A percentile compares a stretch with the other conserved stretches of the same genome.
Evolutionary conservation across 2,888 invertebrate genomes (phyloP).

Genomic region (Pseudococcus longispinus): DNA sequence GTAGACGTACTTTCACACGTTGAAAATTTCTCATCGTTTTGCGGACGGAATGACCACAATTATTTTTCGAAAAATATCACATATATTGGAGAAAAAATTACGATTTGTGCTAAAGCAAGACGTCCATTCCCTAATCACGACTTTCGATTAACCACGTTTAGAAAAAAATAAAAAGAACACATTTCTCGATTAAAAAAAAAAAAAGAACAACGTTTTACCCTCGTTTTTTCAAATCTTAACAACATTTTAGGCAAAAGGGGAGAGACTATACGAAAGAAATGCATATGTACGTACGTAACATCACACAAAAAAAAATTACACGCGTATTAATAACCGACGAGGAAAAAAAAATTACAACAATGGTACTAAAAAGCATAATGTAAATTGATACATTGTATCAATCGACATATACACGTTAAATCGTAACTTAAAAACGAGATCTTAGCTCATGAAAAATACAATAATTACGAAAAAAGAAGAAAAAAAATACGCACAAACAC

Average conservation of each 20-base stretch:
- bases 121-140: background rate
- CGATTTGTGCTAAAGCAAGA: background rate
- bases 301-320: conserved; percentile 2
- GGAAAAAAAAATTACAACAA: conserved; percentile 34
- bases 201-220: background rate
- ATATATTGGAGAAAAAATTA: background rate
- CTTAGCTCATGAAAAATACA: background rate
- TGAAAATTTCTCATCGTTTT: background rate
- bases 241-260: background rate
- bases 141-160: background rate
- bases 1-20: background rate
- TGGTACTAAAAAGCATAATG: conserved; percentile 38
- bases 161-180: background rate
- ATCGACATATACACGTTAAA: background rate
- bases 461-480: background rate
- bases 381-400: conserved; percentile 33
- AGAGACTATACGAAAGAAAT: background rate
- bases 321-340: background rate
- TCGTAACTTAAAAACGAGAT: conserved; percentile 38
- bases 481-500: background rate
- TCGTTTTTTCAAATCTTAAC: background rate
- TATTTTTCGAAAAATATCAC: background rate
- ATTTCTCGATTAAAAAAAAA: background rate
- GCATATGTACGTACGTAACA: background rate
- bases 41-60: conserved; percentile 3